Percentiles rank a stretch among this genome's conserved stretches.
phyloP scores from a whole-genome alignment of 2,888 invertebrate genomes.

The Tenthredo scrophulariae region DNA sequence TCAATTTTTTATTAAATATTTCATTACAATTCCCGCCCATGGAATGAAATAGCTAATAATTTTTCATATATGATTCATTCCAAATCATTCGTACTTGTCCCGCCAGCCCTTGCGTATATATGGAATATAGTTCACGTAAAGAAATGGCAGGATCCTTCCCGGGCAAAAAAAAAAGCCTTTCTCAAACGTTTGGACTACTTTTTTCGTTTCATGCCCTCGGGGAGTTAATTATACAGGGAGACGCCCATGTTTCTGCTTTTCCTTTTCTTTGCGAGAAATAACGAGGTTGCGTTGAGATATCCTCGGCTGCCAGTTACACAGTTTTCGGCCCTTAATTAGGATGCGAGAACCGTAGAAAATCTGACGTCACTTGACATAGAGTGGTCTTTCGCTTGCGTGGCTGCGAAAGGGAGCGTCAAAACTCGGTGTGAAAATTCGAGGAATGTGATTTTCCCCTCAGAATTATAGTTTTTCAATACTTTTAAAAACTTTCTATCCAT shows the following conservation, averaged over 20 bases:
- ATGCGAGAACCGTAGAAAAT: constrained; percentile 48
- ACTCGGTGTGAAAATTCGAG: constrained; percentile 36
- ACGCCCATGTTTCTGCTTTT: constrained; percentile 53
- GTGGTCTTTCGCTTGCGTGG: constrained; percentile 33
- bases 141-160: neutral
- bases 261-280: constrained; percentile 58
- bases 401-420: constrained; percentile 21
- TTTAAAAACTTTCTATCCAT: constrained; percentile 34
- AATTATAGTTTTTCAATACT: constrained; percentile 22
- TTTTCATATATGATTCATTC: neutral
- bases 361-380: constrained; percentile 43
- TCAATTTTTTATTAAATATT: neutral
- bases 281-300: constrained; percentile 57
- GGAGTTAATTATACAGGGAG: constrained; percentile 45
- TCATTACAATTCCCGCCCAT: neutral
- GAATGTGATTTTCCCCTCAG: constrained; percentile 37
- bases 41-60: neutral
- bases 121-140: neutral
- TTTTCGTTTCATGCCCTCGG: constrained; percentile 30
- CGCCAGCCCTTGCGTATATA: neutral
- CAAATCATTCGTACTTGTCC: neutral
- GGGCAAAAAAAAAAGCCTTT: constrained; percentile 22
- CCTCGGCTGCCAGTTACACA: constrained; percentile 50
- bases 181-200: constrained; percentile 42
- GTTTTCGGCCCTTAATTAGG: constrained; percentile 48